These are phyloP conservation scores for Branchinecta lindahli DNA, from an alignment of 1,140 invertebrate species.

Conservation along the genomic window DNA sequence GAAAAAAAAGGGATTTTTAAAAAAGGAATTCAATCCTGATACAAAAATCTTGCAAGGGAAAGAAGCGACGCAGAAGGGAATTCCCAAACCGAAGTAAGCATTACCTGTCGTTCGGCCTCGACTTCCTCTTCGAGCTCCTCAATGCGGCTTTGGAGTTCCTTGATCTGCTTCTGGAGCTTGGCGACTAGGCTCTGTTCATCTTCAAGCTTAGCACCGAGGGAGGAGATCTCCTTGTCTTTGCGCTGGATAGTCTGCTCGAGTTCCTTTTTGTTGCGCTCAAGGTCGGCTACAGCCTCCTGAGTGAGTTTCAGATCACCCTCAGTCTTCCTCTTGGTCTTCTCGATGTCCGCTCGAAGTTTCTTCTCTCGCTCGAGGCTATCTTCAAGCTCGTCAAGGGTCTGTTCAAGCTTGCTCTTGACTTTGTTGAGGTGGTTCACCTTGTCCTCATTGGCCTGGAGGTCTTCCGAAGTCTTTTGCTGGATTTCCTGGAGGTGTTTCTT, in stretches of 20 bases:
- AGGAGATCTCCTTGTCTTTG: constrained; percentile 93
- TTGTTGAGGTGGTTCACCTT: constrained; percentile 99
- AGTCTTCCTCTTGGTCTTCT: constrained; percentile 60
- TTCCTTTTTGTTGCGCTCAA: constrained; percentile 95
- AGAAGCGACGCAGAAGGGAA: too few species aligned
- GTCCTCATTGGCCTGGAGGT: constrained; percentile 85
- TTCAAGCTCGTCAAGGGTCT: constrained; percentile 92
- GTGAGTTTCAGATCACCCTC: constrained; percentile 97
- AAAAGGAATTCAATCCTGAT: too few species aligned
- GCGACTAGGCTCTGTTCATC: constrained; percentile 92
- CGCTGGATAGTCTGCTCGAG: constrained; percentile 88
- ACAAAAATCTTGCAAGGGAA: too few species aligned
- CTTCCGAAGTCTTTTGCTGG: constrained; percentile 88
- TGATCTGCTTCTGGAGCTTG: constrained; percentile 88
- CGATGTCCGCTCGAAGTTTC: constrained; percentile 92
- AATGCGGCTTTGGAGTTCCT: constrained; percentile 90
- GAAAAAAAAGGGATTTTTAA: too few species aligned
- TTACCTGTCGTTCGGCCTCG: constrained; percentile 69
- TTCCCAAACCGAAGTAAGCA: not conserved
- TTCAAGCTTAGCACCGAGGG: constrained; percentile 86
- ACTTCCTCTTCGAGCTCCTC: constrained; percentile 96
- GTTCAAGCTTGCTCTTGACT: constrained; percentile 93
- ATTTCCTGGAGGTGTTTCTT: constrained; percentile 93
- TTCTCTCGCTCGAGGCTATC: constrained; percentile 96
- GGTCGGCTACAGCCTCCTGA: constrained; percentile 91